Evolutionary conservation across 2,113 vertebrate species (phyloP).

Genomic region (Tympanuchus pallidicinctus): DNA sequence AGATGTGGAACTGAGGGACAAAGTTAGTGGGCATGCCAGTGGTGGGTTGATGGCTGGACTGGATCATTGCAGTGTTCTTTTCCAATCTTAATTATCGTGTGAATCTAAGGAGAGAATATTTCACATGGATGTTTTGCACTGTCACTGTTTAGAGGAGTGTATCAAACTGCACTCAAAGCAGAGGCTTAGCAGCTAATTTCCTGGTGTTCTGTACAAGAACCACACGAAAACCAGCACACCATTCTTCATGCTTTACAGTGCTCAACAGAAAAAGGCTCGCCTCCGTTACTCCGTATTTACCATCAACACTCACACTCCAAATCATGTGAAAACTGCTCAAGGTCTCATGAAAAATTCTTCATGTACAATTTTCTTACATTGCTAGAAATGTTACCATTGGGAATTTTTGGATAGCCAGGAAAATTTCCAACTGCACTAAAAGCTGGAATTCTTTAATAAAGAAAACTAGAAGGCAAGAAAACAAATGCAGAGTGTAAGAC

Average conservation of each 20-base stretch:
- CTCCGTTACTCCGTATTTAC: neutral
- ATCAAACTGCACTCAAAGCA: neutral
- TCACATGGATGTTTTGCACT: neutral
- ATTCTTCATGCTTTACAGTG: neutral
- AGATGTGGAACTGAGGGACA: too few species aligned
- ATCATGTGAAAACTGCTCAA: neutral
- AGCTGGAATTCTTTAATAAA: neutral
- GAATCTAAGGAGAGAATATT: neutral
- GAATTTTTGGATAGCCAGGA: neutral
- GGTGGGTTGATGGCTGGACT: too few species aligned
- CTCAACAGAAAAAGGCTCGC: neutral
- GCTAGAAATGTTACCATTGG: neutral
- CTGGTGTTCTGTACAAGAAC: neutral
- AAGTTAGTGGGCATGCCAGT: too few species aligned
- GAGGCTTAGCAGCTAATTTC: neutral
- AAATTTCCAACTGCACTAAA: neutral
- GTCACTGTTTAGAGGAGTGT: neutral
- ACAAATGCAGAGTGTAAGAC: neutral
- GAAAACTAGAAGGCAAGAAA: neutral
- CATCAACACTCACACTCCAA: neutral
- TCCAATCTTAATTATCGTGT: too few species aligned
- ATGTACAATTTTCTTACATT: neutral
- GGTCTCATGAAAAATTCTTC: neutral
- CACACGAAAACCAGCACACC: neutral
- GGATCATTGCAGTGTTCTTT: too few species aligned